Conservation (phyloP, 2,797 vertebrate species). For the Smutsia temminckii region DNA sequence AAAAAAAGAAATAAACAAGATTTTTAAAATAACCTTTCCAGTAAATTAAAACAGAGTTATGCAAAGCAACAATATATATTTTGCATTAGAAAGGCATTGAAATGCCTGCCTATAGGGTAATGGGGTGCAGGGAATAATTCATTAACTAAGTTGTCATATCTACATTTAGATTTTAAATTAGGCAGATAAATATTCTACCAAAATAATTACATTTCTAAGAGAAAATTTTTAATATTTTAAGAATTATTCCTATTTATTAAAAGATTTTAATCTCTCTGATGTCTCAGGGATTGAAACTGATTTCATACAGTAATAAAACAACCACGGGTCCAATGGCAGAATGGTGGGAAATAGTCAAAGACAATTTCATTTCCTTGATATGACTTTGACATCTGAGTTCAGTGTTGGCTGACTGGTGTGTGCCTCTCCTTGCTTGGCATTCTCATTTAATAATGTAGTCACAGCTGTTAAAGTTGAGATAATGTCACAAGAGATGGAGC, state of each 20-base stretch:
- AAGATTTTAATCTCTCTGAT: not conserved
- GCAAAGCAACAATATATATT: constrained; percentile 24
- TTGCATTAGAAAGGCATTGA: constrained; percentile 43
- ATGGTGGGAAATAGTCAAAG: not conserved
- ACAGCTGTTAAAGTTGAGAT: constrained; percentile 48
- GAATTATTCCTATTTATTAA: constrained; percentile 22
- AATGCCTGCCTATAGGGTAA: not conserved
- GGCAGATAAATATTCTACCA: not conserved
- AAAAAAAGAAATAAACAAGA: not conserved
- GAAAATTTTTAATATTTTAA: not conserved
- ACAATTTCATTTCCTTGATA: constrained; percentile 23
- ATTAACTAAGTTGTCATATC: not conserved
- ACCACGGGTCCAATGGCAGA: not conserved
- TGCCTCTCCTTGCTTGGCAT: constrained; percentile 22
- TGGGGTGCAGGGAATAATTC: not conserved
- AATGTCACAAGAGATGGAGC: constrained; percentile 51
- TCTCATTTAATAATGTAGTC: constrained; percentile 59
- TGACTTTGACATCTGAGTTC: constrained; percentile 34
- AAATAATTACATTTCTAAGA: constrained; percentile 36
- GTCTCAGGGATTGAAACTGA: constrained; percentile 6
- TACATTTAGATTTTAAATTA: constrained; percentile 3
- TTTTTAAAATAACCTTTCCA: not conserved
- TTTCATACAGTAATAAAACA: constrained; percentile 38
- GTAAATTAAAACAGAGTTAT: constrained; percentile 30
- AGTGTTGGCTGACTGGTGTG: not conserved